These are phyloP conservation scores for Marisa cornuarietis DNA, from an alignment of 1,140 invertebrate genomes.

Conservation along the genomic window DNA sequence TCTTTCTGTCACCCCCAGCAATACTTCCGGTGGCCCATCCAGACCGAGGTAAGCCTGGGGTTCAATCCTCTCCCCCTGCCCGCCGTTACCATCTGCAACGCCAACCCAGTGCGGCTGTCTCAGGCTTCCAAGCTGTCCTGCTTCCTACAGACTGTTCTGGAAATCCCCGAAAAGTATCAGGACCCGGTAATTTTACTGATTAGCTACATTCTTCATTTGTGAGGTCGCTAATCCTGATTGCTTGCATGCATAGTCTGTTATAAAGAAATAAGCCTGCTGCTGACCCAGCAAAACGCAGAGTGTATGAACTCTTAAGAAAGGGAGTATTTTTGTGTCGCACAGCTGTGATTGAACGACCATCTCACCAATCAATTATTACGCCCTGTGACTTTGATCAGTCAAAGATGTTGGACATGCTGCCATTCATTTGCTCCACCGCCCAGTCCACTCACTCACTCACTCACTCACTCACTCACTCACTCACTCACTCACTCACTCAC, in stretches of 20 bases:
- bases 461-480: not conserved
- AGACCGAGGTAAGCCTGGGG: not conserved
- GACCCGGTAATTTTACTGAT: not conserved
- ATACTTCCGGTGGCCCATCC: not conserved
- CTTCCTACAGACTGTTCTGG: not conserved
- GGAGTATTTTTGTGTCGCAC: no score
- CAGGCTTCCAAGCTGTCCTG: constrained; percentile 13
- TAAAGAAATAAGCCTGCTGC: no score
- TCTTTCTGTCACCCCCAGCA: not conserved
- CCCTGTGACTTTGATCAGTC: no score
- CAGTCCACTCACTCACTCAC: not conserved
- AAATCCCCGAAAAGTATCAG: not conserved
- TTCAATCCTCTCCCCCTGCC: constrained; percentile 18
- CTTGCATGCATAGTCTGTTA: no score
- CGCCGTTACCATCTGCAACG: constrained; percentile 16
- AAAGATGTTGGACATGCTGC: no score
- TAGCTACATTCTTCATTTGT: no score
- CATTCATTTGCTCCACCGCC: no score
- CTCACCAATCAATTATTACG: no score
- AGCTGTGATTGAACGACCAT: no score
- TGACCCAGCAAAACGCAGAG: no score
- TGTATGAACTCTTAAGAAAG: no score
- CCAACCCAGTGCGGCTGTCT: not conserved
- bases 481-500: not conserved
- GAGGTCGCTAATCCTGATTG: no score